Conservation (phyloP, 2,888 invertebrate genomes). For the Mimachlamys varia region DNA sequence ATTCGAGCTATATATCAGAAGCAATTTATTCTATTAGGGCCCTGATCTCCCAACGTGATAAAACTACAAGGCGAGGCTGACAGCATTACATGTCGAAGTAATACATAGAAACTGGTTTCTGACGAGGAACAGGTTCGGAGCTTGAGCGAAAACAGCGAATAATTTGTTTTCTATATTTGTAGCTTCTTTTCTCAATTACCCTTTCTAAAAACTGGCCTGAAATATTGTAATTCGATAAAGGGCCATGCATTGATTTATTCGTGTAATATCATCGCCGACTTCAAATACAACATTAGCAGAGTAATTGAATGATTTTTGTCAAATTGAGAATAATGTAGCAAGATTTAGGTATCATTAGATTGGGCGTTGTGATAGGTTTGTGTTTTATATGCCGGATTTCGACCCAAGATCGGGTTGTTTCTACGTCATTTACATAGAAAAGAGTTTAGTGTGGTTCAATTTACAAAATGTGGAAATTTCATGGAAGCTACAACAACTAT, state of each 20-base stretch:
- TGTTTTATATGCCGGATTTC: neutral
- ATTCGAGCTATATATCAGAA: neutral
- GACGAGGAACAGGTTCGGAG: neutral
- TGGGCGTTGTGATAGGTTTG: neutral
- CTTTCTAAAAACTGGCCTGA: slow-evolving; percentile 9
- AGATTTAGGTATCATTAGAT: slow-evolving; percentile 31
- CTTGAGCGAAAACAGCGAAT: neutral
- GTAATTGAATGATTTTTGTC: slow-evolving; percentile 31
- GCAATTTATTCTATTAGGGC: neutral
- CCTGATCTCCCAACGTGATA: slow-evolving; percentile 10
- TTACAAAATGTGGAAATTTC: neutral
- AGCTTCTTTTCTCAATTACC: neutral
- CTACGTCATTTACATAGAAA: neutral
- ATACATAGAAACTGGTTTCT: neutral
- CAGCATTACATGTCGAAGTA: neutral
- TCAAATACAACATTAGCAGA: neutral
- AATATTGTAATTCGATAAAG: slow-evolving; percentile 26
- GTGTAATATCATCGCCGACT: slow-evolving; percentile 3
- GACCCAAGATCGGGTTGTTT: neutral
- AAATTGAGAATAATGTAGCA: slow-evolving; percentile 25
- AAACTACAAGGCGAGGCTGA: neutral
- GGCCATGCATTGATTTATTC: neutral
- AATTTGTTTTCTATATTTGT: slow-evolving; percentile 26
- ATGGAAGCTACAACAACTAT: neutral
- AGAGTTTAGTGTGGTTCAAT: neutral